These are phyloP conservation scores for Tetraneura akinire DNA, from an alignment of 1,140 invertebrate species.

Conservation along the genomic window DNA sequence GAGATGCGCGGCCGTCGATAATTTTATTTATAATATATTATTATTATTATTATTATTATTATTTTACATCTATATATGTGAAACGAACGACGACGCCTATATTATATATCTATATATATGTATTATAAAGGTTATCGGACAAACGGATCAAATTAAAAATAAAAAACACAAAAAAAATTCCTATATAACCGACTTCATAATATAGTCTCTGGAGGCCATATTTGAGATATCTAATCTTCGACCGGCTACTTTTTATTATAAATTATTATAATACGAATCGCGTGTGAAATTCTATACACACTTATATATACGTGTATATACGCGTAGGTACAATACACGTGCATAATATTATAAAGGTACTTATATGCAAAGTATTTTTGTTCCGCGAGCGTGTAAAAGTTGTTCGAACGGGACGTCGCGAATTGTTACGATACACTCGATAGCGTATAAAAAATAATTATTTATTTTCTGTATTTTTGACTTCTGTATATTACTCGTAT, in stretches of 20 bases:
- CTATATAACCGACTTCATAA: too few relatives aligned
- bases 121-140: constrained; percentile 26
- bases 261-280: background rate
- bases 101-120: too few relatives aligned
- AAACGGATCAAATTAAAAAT: background rate
- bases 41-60: constrained; percentile 11
- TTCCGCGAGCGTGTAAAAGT: background rate
- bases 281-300: background rate
- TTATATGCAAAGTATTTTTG: background rate
- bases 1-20: background rate
- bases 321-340: background rate
- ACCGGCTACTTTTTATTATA: constrained; percentile 14
- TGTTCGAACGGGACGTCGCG: background rate
- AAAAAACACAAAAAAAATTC: constrained; percentile 3
- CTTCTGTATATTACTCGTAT: too few relatives aligned
- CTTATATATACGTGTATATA: background rate
- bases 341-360: too few relatives aligned
- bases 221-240: background rate
- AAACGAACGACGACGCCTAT: background rate
- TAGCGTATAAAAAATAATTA: too few relatives aligned
- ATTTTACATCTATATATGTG: background rate
- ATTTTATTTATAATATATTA: background rate
- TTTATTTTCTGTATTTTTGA: too few relatives aligned
- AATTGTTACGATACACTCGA: too few relatives aligned
- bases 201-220: background rate